These are phyloP conservation scores for Arion vulgaris DNA, from an alignment of 1,140 invertebrate species.

Conservation along the genomic window DNA sequence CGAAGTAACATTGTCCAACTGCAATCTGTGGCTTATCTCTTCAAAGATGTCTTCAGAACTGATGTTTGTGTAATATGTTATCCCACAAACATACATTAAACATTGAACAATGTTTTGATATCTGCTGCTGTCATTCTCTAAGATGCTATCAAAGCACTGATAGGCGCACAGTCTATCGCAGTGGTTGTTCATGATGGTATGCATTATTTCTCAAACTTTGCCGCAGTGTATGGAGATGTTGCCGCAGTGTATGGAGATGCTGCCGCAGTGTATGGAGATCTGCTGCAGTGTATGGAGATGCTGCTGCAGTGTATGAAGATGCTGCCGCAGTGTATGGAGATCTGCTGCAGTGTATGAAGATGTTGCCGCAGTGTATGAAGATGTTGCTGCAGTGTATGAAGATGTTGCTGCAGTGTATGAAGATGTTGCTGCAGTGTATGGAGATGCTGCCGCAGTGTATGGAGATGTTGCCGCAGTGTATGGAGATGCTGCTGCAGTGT, in stretches of 20 bases:
- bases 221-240: not conserved
- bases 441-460: too few relatives aligned
- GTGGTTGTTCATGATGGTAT: not conserved
- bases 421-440: too few relatives aligned
- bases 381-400: too few relatives aligned
- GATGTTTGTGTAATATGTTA: not conserved
- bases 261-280: not conserved
- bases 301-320: too few relatives aligned
- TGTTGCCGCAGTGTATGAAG: too few relatives aligned
- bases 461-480: too few relatives aligned
- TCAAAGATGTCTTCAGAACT: not conserved
- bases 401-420: too few relatives aligned
- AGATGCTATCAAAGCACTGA: not conserved
- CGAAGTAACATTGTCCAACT: not conserved
- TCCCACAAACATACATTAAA: not conserved
- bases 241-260: not conserved
- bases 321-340: too few relatives aligned
- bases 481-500: too few relatives aligned
- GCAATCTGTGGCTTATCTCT: not conserved
- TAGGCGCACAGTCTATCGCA: slow-evolving; percentile 4
- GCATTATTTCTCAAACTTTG: not conserved
- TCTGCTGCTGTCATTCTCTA: not conserved
- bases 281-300: not conserved
- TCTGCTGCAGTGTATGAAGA: too few relatives aligned
- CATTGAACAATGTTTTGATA: not conserved